Conservation (phyloP, 2,113 vertebrate genomes). For the Emberiza fucata region DNA sequence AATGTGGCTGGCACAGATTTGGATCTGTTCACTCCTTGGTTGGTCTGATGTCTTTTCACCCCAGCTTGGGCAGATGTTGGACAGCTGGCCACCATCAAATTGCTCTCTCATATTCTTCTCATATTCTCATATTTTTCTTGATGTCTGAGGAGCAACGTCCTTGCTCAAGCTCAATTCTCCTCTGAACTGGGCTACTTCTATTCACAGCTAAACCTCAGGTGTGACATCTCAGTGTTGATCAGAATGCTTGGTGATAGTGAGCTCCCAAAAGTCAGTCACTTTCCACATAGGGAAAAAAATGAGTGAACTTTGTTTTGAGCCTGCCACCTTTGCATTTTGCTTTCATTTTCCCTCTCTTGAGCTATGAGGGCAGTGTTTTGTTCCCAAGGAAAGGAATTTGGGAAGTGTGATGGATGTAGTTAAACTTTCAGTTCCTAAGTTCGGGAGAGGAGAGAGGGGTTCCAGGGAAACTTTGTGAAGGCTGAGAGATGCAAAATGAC, state of each 20-base stretch:
- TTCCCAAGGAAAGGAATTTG: background rate
- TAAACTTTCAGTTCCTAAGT: background rate
- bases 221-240: background rate
- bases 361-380: background rate
- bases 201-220: background rate
- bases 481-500: background rate
- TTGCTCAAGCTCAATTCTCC: background rate
- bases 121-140: background rate
- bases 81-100: background rate
- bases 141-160: background rate
- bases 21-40: background rate
- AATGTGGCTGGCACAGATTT: background rate
- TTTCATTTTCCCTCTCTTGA: background rate
- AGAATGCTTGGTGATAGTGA: background rate
- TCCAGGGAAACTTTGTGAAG: background rate
- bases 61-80: background rate
- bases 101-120: background rate
- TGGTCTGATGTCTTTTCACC: background rate
- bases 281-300: accelerated
- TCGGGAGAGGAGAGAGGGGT: background rate
- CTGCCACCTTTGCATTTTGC: background rate
- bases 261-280: background rate
- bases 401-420: background rate
- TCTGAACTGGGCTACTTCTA: background rate
- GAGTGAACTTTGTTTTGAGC: background rate